Conservation (phyloP, 2,113 vertebrate species). For the Pseudorectes ferrugineus region DNA sequence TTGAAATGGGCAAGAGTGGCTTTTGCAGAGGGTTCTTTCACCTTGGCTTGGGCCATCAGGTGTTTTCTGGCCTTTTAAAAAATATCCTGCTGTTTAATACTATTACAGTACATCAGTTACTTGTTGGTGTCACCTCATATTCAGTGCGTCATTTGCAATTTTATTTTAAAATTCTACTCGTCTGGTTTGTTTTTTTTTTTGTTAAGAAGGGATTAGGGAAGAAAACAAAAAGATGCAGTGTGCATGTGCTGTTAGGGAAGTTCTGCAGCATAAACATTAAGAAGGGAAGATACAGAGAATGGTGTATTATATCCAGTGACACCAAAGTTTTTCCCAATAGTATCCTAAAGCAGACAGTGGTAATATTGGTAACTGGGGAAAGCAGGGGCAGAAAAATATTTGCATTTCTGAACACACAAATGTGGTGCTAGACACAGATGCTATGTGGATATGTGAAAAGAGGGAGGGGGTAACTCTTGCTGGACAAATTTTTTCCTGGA, state of each 20-base stretch:
- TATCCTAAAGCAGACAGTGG: not conserved
- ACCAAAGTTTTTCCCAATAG: not conserved
- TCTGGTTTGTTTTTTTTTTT: too few species aligned
- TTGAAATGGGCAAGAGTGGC: not conserved
- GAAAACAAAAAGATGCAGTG: rapidly evolving
- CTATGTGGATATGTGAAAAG: not conserved
- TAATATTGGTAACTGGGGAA: not conserved
- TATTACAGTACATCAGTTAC: not conserved
- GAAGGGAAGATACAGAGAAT: not conserved
- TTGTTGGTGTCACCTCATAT: not conserved
- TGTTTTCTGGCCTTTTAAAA: not conserved
- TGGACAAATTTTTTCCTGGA: not conserved
- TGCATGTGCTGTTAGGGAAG: not conserved
- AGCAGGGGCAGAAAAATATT: not conserved
- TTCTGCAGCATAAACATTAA: not conserved
- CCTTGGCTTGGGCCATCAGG: not conserved
- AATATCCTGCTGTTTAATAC: not conserved
- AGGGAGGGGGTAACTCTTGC: not conserved
- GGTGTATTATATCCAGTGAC: not conserved
- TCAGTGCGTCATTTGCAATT: not conserved
- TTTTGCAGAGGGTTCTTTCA: not conserved
- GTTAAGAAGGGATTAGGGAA: not conserved
- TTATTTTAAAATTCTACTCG: not conserved
- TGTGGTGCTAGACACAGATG: not conserved
- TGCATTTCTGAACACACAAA: not conserved